phyloP scores from a whole-genome alignment of 2,888 invertebrate species.

The Xestoiulus laeticollis region DNA sequence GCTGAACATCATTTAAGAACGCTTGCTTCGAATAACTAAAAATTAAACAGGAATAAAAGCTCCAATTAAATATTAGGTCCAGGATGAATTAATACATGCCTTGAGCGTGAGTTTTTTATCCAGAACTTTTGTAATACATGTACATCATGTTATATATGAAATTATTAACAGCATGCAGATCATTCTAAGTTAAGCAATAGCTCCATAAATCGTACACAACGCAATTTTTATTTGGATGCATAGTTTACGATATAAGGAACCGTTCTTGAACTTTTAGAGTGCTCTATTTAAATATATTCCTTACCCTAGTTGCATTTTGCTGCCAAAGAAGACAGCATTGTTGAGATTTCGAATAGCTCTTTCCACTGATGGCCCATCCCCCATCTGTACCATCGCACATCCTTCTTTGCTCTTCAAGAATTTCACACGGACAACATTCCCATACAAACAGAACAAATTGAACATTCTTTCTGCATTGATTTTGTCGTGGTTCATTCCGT shows the following conservation, averaged over 20 bases:
- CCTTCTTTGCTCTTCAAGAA: slow-evolving; percentile 98
- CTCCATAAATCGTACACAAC: too few relatives aligned
- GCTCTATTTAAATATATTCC: too few relatives aligned
- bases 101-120: too few relatives aligned
- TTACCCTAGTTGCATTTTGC: slow-evolving; percentile 75
- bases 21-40: slow-evolving; percentile 89
- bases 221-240: too few relatives aligned
- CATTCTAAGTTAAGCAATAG: too few relatives aligned
- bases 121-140: too few relatives aligned
- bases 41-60: neutral
- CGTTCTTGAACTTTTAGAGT: too few relatives aligned
- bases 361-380: slow-evolving; percentile 92
- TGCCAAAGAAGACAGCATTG: slow-evolving; percentile 85
- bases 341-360: slow-evolving; percentile 94
- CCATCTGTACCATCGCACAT: slow-evolving; percentile 99
- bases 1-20: slow-evolving; percentile 93
- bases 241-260: too few relatives aligned
- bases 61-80: neutral
- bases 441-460: slow-evolving; percentile 98
- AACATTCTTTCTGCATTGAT: slow-evolving; percentile 96
- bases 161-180: too few relatives aligned
- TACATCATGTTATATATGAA: too few relatives aligned
- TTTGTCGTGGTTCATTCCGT: slow-evolving; percentile 91
- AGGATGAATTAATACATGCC: too few relatives aligned
- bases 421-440: slow-evolving; percentile 97